Conservation (phyloP, 2,113 vertebrate species). For the Tragulus kanchil region DNA sequence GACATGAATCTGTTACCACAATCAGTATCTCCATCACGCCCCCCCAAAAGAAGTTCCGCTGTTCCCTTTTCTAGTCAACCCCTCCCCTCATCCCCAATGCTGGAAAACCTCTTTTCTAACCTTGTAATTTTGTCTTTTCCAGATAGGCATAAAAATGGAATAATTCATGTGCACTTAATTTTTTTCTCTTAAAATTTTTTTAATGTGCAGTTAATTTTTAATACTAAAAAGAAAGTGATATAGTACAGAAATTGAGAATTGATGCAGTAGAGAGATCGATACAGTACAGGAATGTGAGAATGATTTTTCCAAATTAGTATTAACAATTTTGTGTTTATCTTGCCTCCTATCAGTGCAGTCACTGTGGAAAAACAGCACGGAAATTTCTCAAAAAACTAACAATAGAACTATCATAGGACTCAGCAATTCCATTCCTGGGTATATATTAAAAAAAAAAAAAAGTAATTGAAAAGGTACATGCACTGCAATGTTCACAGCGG, state of each 20-base stretch:
- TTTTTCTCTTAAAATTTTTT: background rate
- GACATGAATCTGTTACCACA: background rate
- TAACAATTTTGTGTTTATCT: slow-evolving; percentile 30
- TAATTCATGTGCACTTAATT: background rate
- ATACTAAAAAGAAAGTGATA: slow-evolving; percentile 31
- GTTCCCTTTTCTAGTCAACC: background rate
- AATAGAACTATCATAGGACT: background rate
- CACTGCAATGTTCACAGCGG: background rate
- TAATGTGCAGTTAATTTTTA: background rate
- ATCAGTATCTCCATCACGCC: background rate
- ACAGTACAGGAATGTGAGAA: slow-evolving; percentile 7
- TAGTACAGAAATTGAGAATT: background rate
- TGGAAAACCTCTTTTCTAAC: background rate
- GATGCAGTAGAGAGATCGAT: background rate
- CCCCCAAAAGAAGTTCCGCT: background rate
- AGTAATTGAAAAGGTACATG: background rate
- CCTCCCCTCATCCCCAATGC: background rate
- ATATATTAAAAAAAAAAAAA: background rate
- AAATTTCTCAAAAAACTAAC: background rate
- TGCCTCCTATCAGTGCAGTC: background rate
- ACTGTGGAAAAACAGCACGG: background rate
- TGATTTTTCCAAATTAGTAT: background rate
- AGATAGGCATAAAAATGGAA: slow-evolving; percentile 10
- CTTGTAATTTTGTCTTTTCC: slow-evolving; percentile 1
- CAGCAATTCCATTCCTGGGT: background rate